Evolutionary conservation across 2,113 vertebrate genomes (phyloP), one percentile per base, ranked within the genome.

Genomic region (Cariama cristata): DNA sequence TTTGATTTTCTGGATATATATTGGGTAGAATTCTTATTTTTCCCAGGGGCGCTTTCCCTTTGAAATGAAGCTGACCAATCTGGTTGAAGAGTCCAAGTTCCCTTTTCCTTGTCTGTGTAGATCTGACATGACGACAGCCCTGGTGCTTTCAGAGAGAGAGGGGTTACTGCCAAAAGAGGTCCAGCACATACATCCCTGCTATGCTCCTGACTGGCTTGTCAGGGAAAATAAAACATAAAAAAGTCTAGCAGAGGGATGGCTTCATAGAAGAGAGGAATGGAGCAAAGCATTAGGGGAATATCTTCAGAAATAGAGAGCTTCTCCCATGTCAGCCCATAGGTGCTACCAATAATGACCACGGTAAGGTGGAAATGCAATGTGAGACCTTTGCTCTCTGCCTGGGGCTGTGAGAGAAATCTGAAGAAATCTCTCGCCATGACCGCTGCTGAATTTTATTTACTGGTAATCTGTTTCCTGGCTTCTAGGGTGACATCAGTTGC

Each of bases 241-340:
- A 26, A 5, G 10, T 8, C 55, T 38, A 47, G 24, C 11, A 33
- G 42, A 62, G 27, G 4, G 14, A 12, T 0, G 4, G 1, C 19
- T 16, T 83, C 11, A 3, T 8, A 24, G 28, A 32, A 55, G 8
- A 63, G 28, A 49, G 7, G 24, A 84, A 80, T 40, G 35, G 64
- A 67, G 8, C 11, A 16, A 9, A 59, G 10, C 14, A 9, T 2
- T n/a, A 90, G 53, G 9, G 14, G 18, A 73, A 26, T 53, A 33
- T 71, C 32, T 77, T 60, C 45, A 66, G 45, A 77, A 63, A 67
- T 26, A 4, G 1, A 9, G 42, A 58, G 32, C 12, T 80, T 9
- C 6, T 75, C n/a, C 71, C 11, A 5, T n/a, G 50, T 4, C 42
- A 94, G 14, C 6, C 26, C 22, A 30, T 5, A 24, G 47, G 10